Evolutionary conservation across 2,113 vertebrate genomes (phyloP).

Genomic region (Brienomyrus longianalis): DNA sequence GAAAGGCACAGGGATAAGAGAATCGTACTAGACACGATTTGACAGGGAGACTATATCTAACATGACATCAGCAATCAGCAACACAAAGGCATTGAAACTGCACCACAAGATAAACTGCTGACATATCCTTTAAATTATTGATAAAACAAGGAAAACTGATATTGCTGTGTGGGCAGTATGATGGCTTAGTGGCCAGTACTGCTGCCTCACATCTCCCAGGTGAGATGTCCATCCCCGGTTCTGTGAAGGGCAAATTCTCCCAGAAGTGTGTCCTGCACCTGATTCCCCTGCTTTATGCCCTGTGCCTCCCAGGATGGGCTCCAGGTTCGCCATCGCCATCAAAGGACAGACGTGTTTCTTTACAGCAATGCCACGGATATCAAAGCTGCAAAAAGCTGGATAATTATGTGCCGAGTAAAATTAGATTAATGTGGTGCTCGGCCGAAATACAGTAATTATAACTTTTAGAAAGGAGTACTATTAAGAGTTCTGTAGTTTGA

Average conservation of each 20-base stretch:
- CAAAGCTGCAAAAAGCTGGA: not conserved
- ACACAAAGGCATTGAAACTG: not conserved
- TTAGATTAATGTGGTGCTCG: not conserved
- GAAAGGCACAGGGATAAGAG: not conserved
- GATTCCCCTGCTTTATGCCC: not conserved
- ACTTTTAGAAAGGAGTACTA: not conserved
- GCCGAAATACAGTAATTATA: not conserved
- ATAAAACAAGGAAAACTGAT: not conserved
- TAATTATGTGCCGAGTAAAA: constrained; percentile 2
- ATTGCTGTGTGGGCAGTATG: not conserved
- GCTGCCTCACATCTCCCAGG: not conserved
- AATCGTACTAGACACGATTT: not conserved
- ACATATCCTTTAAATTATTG: not conserved
- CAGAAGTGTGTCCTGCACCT: not conserved
- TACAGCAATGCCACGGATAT: not conserved
- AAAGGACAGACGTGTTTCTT: not conserved
- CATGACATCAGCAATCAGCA: not conserved
- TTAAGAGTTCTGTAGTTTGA: not conserved
- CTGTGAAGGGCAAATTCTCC: not conserved
- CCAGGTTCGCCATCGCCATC: not conserved
- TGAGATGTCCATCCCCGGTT: not conserved
- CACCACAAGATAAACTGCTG: not conserved
- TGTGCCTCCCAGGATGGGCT: not conserved
- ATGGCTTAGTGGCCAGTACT: not conserved
- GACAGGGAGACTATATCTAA: not conserved